phyloP scores from a whole-genome alignment of 2,113 vertebrate genomes.

The Oreochromis niloticus region DNA sequence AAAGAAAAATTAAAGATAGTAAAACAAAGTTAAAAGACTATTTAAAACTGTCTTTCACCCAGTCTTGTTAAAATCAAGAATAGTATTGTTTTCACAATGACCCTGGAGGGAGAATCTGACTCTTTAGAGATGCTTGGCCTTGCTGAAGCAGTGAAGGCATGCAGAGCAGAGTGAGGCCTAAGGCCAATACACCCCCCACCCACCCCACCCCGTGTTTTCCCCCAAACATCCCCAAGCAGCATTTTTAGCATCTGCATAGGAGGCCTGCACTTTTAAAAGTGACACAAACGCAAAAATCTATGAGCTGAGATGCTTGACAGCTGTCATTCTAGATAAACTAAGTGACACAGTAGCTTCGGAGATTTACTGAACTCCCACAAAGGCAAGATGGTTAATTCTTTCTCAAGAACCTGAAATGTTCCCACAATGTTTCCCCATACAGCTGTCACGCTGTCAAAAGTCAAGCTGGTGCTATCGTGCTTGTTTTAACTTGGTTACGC shows the following conservation, averaged over 20 bases:
- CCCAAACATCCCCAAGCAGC: background rate
- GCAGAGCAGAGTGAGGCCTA: background rate
- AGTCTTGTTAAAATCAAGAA: background rate
- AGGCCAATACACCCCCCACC: background rate
- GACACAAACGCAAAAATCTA: background rate
- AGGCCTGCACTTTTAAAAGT: background rate
- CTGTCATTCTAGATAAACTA: background rate
- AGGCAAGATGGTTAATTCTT: background rate
- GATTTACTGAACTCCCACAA: background rate
- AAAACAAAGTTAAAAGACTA: background rate
- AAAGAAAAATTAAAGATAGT: background rate
- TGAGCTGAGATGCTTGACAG: background rate
- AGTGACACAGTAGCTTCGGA: background rate
- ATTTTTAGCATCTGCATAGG: background rate
- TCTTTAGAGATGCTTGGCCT: conserved; percentile 23
- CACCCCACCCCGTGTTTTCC: background rate
- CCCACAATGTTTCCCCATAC: background rate
- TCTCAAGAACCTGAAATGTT: background rate
- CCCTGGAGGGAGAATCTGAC: background rate
- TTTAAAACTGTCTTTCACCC: background rate
- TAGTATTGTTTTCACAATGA: background rate
- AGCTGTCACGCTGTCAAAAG: background rate
- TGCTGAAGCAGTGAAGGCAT: background rate
- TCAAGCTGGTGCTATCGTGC: background rate
- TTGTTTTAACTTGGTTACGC: background rate